phyloP scores from a whole-genome alignment of 2,113 vertebrate species.

The Felis catus region DNA sequence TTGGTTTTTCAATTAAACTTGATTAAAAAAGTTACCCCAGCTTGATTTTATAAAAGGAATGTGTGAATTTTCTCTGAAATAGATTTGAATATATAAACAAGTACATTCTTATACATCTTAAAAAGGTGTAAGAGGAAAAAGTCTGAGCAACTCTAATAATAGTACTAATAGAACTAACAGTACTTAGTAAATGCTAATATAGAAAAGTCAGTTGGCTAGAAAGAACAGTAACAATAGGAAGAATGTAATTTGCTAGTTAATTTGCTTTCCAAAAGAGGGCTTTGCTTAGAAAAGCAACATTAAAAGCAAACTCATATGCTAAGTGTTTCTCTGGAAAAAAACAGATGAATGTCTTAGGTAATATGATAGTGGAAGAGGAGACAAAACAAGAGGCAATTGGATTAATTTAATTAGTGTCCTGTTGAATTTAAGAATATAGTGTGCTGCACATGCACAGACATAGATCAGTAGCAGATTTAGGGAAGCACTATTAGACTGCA shows the following conservation, averaged over 20 bases:
- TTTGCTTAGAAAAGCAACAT: background rate
- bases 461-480: constrained; percentile 80
- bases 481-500: constrained; percentile 82
- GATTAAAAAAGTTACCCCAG: background rate
- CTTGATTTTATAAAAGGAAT: constrained; percentile 35
- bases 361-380: constrained; percentile 75
- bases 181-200: background rate
- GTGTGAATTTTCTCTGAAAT: constrained; percentile 57
- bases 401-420: constrained; percentile 81
- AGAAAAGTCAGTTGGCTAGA: background rate
- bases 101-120: background rate
- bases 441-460: constrained; percentile 74
- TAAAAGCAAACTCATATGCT: background rate
- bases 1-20: constrained; percentile 30
- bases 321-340: constrained; percentile 30
- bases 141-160: background rate
- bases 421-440: constrained; percentile 79
- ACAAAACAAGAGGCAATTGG: constrained; percentile 79
- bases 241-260: constrained; percentile 31
- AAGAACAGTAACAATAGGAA: constrained; percentile 13
- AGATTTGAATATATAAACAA: constrained; percentile 36
- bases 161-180: no score
- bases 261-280: constrained; percentile 27
- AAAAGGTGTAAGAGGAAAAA: background rate
- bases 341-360: constrained; percentile 70